Conservation (phyloP, 2,888 invertebrate species). For the Cerastis leucographa region DNA sequence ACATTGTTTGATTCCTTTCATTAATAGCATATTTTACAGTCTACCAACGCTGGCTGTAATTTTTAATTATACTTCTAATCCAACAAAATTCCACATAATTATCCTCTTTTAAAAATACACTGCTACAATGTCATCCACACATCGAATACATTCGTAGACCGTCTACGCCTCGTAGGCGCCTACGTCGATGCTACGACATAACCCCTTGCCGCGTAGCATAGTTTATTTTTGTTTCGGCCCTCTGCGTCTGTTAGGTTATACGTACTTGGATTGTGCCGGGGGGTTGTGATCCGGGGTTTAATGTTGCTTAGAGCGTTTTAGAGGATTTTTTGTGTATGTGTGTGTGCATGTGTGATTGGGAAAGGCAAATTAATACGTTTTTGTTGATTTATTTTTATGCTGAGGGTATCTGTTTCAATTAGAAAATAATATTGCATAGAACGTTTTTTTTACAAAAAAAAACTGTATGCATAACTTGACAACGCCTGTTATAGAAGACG, state of each 20-base stretch:
- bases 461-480: not conserved
- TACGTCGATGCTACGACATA: conserved; percentile 52
- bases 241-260: conserved; percentile 28
- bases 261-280: conserved; percentile 15
- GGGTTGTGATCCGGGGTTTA: conserved; percentile 16
- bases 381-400: not conserved
- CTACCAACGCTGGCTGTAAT: not conserved
- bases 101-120: conserved; percentile 5
- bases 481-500: too few relatives aligned
- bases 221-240: conserved; percentile 58
- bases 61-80: not conserved
- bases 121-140: conserved; percentile 13
- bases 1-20: too few relatives aligned
- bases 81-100: not conserved
- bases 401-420: not conserved
- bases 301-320: conserved; percentile 38
- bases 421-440: not conserved
- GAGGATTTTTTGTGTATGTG: conserved; percentile 18
- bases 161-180: conserved; percentile 59
- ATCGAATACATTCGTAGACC: conserved; percentile 38
- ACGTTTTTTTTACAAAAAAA: not conserved
- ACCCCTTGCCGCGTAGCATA: conserved; percentile 47
- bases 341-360: not conserved
- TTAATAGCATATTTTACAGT: not conserved
- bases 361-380: not conserved